Evolutionary conservation across 2,888 invertebrate genomes (phyloP), one percentile per base, ranked within the genome.

Genomic region (Apodemia duryi): DNA sequence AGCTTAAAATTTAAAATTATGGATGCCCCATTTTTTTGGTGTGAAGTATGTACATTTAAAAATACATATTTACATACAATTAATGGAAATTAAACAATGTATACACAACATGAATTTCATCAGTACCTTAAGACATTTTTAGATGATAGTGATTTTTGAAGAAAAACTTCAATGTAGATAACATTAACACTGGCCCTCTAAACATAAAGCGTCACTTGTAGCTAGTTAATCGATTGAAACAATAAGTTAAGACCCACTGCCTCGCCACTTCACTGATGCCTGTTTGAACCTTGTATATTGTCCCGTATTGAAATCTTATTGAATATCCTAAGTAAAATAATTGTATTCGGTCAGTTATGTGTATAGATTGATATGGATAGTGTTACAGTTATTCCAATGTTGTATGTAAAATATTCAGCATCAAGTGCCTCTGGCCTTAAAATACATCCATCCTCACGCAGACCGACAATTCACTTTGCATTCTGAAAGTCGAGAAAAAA

Each of bases 151-250:
- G 9, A 2, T 11, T 43, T 43, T 43, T 43, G 2, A 11, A 43
- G 6, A 49, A n/a, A 49, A 49, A n/a, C 6, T 49, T 49, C 2
- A 49, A 49, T n/a, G 49, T 57, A 57, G 11, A 2, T 32, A 11
- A 29, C 28, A 29, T 32, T 29, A 29, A 9, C 57, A 57, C 57
- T 10, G 57, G 57, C 57, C 29, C 57, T 57, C 57, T 6, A 13
- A 57, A 57, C 32, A 60, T 60, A 7, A 74, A 77, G 77, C 75
- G 80, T 81, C 79, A 80, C 79, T 79, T 79, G 77, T 73, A 79
- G 77, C 77, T 71, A 74, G 73, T 75, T 74, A 78, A 77, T 80
- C 78, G 76, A 78, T 78, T 79, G 77, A 80, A 79, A 82, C 76
- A 79, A 81, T 77, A 80, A 32, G 60, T 60, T 32, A 60, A 76